Percentiles rank a stretch among this genome's conserved stretches.
Evolutionary conservation across 2,113 vertebrate genomes (phyloP).

Genomic region (Saguinus midas): DNA sequence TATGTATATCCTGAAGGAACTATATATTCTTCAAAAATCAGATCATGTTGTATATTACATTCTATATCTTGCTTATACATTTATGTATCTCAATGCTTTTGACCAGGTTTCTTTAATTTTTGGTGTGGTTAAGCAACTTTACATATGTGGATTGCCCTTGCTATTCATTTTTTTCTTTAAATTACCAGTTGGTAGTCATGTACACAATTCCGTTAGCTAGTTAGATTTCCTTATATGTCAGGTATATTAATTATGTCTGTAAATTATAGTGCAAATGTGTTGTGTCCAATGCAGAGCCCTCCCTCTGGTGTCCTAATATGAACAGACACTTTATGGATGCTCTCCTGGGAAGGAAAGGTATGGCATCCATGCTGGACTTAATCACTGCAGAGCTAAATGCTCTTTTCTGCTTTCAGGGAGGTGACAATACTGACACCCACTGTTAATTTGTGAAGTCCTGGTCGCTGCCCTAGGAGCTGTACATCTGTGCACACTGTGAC

Average conservation of each 20-base stretch:
- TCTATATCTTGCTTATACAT: neutral
- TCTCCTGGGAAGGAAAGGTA: neutral
- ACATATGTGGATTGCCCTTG: neutral
- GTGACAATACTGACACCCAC: neutral
- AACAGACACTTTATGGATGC: neutral
- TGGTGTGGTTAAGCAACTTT: neutral
- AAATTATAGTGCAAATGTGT: neutral
- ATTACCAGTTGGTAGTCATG: neutral
- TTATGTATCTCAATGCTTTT: neutral
- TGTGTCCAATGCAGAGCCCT: neutral
- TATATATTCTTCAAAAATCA: neutral
- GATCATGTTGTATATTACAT: neutral
- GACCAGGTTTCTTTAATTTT: neutral
- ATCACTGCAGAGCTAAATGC: neutral
- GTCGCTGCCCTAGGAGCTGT: neutral
- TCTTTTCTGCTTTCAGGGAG: neutral
- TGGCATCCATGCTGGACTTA: neutral
- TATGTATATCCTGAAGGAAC: slow-evolving; percentile 7
- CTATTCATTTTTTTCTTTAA: neutral
- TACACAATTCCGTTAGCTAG: neutral
- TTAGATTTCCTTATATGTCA: neutral
- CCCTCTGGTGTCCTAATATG: neutral
- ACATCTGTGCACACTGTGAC: neutral
- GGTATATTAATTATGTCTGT: neutral
- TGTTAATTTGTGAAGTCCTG: neutral